Percentiles rank a stretch among this genome's conserved stretches.
phyloP scores from a whole-genome alignment of 2,113 vertebrate genomes.

The Perognathus longimembris region DNA sequence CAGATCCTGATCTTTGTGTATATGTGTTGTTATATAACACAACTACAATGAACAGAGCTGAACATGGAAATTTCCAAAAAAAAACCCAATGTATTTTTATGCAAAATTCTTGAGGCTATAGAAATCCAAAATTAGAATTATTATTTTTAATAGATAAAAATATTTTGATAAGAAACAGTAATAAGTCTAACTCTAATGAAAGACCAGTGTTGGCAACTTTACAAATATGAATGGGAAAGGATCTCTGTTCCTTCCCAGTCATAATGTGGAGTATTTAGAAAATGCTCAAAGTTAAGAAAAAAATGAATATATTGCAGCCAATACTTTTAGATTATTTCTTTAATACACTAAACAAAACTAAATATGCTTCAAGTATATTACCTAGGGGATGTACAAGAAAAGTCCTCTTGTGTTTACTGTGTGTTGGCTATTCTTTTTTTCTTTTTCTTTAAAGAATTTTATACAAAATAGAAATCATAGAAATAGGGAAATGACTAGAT shows the following conservation, averaged over 20 bases:
- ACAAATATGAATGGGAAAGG: constrained; percentile 4
- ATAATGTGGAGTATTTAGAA: constrained; percentile 40
- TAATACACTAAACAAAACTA: constrained; percentile 1
- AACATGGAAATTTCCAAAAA: constrained; percentile 12
- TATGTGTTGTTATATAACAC: neutral
- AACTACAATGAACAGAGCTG: neutral
- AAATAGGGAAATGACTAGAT: neutral
- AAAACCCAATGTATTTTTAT: neutral
- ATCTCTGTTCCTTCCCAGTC: neutral
- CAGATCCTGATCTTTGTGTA: neutral
- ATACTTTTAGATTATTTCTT: neutral
- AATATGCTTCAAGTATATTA: constrained; percentile 7
- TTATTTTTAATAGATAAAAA: constrained; percentile 3
- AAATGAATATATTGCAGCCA: neutral
- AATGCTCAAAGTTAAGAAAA: constrained; percentile 20
- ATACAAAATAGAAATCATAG: neutral
- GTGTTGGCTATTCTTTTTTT: neutral
- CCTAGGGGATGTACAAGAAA: neutral
- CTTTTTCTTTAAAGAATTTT: neutral
- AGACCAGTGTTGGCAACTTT: neutral
- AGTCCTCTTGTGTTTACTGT: neutral
- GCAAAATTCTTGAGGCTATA: neutral
- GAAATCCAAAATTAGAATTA: neutral
- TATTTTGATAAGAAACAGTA: neutral
- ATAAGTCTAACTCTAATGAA: neutral